phyloP scores from a whole-genome alignment of 2,113 vertebrate species.

The Tamias sibiricus region DNA sequence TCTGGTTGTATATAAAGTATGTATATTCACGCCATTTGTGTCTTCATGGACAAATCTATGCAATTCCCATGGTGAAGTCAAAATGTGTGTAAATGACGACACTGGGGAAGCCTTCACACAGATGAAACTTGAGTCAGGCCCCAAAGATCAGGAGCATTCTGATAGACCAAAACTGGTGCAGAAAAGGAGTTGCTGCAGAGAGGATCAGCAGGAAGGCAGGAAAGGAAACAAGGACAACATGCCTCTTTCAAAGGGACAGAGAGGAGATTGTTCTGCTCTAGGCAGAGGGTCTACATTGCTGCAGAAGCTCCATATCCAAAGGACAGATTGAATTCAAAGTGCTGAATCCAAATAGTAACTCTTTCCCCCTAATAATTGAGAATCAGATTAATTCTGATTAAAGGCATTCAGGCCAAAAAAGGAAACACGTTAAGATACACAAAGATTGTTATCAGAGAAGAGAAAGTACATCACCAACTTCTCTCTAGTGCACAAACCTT shows the following conservation, averaged over 20 bases:
- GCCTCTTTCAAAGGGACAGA: background rate
- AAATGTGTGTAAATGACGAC: background rate
- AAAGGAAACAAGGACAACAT: background rate
- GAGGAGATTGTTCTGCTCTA: background rate
- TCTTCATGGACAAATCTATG: too few relatives aligned
- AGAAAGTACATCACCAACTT: background rate
- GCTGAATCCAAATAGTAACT: background rate
- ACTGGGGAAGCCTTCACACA: background rate
- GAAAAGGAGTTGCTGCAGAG: background rate
- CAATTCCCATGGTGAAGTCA: too few relatives aligned
- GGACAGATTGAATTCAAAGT: background rate
- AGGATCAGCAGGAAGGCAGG: background rate
- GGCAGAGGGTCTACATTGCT: background rate
- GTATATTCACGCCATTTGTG: too few relatives aligned
- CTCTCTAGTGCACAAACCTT: background rate
- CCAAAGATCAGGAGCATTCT: background rate
- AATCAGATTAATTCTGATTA: background rate
- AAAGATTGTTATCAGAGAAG: background rate
- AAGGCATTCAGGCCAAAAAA: background rate
- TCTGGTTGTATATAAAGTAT: too few relatives aligned
- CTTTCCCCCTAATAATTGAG: background rate
- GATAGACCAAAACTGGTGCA: background rate
- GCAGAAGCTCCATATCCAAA: background rate
- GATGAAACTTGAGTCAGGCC: background rate
- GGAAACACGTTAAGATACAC: background rate